Evolutionary conservation across 2,797 vertebrate species (phyloP).

Genomic region (Rhinophrynus dorsalis): DNA sequence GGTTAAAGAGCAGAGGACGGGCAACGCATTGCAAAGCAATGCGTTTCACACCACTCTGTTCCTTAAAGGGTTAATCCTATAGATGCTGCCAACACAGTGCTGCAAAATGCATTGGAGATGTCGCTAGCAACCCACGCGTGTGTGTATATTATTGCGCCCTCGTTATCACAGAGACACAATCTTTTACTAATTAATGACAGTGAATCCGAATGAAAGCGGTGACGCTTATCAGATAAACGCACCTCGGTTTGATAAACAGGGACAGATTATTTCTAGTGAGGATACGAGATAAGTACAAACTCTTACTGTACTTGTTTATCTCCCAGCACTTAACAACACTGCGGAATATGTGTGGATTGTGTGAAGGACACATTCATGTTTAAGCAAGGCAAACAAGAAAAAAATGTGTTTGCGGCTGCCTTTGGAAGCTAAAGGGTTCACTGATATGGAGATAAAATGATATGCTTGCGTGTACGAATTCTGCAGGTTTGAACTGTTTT

Average conservation of each 20-base stretch:
- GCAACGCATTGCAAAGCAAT: too few species aligned
- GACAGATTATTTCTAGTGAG: background rate
- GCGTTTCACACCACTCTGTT: too few species aligned
- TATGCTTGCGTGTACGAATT: too few species aligned
- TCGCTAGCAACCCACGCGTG: too few species aligned
- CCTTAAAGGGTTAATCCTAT: too few species aligned
- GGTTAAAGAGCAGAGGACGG: too few species aligned
- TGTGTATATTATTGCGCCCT: background rate
- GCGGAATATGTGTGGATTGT: background rate
- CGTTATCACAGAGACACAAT: constrained; percentile 4
- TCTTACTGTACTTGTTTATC: constrained; percentile 6
- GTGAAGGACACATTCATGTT: constrained; percentile 8
- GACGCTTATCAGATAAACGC: background rate
- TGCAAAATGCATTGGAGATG: too few species aligned
- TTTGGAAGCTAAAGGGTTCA: background rate
- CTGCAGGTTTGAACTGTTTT: too few species aligned
- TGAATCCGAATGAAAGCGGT: background rate
- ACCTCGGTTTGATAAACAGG: background rate
- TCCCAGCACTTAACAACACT: background rate
- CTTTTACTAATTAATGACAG: background rate
- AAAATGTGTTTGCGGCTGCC: too few species aligned
- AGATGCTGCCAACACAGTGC: too few species aligned
- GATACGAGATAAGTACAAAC: background rate
- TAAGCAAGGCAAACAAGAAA: background rate
- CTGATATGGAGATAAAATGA: background rate